These are phyloP conservation scores for Phyllopteryx taeniolatus DNA, from an alignment of 2,113 vertebrate species.

Conservation along the genomic window DNA sequence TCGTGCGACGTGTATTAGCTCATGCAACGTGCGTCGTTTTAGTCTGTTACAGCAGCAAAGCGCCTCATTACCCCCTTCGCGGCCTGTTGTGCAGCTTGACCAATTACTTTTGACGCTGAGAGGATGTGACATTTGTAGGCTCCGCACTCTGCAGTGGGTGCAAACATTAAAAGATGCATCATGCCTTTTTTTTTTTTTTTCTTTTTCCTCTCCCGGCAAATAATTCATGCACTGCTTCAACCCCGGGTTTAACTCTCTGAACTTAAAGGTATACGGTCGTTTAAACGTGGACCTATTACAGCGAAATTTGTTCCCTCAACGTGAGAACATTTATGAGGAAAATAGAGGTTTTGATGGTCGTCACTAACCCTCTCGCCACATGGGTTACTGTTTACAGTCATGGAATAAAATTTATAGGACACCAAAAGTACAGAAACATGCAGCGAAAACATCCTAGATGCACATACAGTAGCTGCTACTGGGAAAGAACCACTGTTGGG, in stretches of 20 bases:
- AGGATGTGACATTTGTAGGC: constrained; percentile 93
- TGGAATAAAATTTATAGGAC: constrained; percentile 36
- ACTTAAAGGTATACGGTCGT: constrained; percentile 65
- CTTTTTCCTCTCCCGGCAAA: constrained; percentile 42
- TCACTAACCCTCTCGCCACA: background rate
- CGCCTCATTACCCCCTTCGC: constrained; percentile 66
- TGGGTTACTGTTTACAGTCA: background rate
- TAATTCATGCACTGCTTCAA: constrained; percentile 68
- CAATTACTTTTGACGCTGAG: constrained; percentile 93
- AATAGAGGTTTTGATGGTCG: background rate
- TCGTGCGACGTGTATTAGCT: constrained; percentile 71
- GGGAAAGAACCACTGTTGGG: background rate
- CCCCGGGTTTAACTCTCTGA: constrained; percentile 72
- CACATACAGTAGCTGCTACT: background rate
- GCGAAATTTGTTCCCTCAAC: constrained; percentile 25
- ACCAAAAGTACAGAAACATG: constrained; percentile 15
- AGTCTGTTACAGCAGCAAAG: constrained; percentile 74
- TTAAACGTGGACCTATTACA: constrained; percentile 51
- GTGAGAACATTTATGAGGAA: background rate
- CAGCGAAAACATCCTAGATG: constrained; percentile 34
- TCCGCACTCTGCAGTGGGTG: constrained; percentile 84
- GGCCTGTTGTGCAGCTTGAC: constrained; percentile 81
- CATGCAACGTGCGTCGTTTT: constrained; percentile 65
- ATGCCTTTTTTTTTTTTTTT: constrained; percentile 60
- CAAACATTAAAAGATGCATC: constrained; percentile 88